Conservation (phyloP, 1,140 invertebrate genomes). For the Euschistus heros region DNA sequence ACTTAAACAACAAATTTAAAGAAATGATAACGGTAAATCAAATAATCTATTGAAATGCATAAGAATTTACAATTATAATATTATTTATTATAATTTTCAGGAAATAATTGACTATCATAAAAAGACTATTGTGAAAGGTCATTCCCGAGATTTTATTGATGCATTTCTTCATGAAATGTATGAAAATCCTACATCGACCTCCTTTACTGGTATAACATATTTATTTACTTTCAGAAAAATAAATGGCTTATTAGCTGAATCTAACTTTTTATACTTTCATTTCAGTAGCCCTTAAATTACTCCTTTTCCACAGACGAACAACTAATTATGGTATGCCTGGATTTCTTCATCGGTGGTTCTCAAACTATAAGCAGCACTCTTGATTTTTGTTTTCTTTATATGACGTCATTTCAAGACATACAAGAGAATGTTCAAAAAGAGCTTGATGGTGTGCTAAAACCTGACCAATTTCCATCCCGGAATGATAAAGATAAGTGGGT, state of each 20-base stretch:
- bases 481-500: slow-evolving; percentile 34
- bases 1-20: not conserved
- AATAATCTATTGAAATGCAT: not conserved
- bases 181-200: not conserved
- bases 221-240: not conserved
- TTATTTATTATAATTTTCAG: slow-evolving; percentile 33
- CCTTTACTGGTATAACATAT: slow-evolving; percentile 1
- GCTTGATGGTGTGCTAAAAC: slow-evolving; percentile 44
- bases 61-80: not conserved
- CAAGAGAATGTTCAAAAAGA: slow-evolving; percentile 56
- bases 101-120: slow-evolving; percentile 50
- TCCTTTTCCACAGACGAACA: slow-evolving; percentile 47
- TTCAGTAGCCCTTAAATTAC: not conserved
- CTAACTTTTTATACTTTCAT: slow-evolving; percentile 4
- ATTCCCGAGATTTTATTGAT: slow-evolving; percentile 60
- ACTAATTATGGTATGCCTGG: slow-evolving; percentile 53
- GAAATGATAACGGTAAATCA: not conserved
- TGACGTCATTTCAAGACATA: slow-evolving; percentile 50
- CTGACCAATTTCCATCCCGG: slow-evolving; percentile 33
- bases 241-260: slow-evolving; percentile 33
- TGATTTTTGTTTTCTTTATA: slow-evolving; percentile 57
- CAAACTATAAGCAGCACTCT: slow-evolving; percentile 61
- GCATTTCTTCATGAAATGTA: slow-evolving; percentile 51
- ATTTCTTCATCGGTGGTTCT: slow-evolving; percentile 58
- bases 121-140: slow-evolving; percentile 37